Base-by-base conservation (phyloP, 2,797 vertebrate species). In the Tadarida brasiliensis region DNA sequence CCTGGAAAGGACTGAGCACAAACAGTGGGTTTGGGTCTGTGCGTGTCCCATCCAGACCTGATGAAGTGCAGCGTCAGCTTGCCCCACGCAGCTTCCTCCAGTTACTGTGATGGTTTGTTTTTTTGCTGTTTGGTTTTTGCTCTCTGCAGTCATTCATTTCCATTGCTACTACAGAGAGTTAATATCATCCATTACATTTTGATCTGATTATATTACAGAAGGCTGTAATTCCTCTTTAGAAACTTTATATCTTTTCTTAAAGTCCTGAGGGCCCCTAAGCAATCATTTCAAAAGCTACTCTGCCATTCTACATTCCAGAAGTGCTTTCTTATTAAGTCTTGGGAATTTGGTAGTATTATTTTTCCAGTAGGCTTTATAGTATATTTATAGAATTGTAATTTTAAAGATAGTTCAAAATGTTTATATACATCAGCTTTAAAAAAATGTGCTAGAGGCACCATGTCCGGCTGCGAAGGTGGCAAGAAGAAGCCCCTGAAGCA, bases 361-460 rank as follows among this genome's bases (percentile, higher is more conserved):
- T 91, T 92, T 39, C n/a, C 16, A 82, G n/a, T 33, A 35, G 33
- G 65, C 11, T 78, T 92, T 28, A 56, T 54, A 61, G 67, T 51
- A 11, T 57, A 86, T 78, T 86, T 61, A 57, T 89, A 88, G 91
- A 85, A 88, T 44, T 89, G 2, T 54, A 73, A 78, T 94, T 93
- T 90, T 90, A 96, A 94, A 89, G 61, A 56, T 65, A 89, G 83
- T 70, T 93, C 28, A 88, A 82, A 51, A 86, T 87, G 83, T 94
- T 57, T 51, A 93, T 57, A 71, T 33, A 76, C 2, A 61, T 44
- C 9, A 65, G n/a, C n/a, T 68, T 68, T 68, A 65, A 65, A 30
- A n/a, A 67, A 10, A 19, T 6, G 59, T 74, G 39, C 51, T 67
- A 47, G n/a, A n/a, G n/a, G n/a, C n/a, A n/a, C n/a, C n/a, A n/a